A percentile compares a stretch with the other conserved stretches of the same genome.
Conservation (phyloP, 2,113 vertebrate species). For the Thalassarche chlororhynchos region DNA sequence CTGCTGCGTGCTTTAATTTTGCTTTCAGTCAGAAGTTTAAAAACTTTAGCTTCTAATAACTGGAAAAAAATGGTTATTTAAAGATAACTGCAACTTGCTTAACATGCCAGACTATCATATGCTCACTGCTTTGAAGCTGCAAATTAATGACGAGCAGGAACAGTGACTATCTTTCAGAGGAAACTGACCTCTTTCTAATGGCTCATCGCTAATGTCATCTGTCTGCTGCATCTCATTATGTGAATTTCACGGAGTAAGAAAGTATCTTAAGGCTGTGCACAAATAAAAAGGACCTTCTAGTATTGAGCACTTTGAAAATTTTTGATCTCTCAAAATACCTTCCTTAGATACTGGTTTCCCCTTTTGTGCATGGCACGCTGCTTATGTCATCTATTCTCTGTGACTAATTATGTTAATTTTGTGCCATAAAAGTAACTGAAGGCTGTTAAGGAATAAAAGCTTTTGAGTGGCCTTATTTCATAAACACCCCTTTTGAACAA, state of each 20-base stretch:
- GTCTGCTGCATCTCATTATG: slow-evolving; percentile 98
- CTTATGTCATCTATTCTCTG: slow-evolving; percentile 87
- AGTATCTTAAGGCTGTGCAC: slow-evolving; percentile 98
- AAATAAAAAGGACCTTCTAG: slow-evolving; percentile 98
- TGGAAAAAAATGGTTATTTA: slow-evolving; percentile 88
- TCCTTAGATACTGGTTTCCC: slow-evolving; percentile 85
- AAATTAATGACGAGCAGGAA: slow-evolving; percentile 96
- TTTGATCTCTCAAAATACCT: slow-evolving; percentile 96
- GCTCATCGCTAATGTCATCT: slow-evolving; percentile 95
- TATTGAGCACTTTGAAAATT: slow-evolving; percentile 94
- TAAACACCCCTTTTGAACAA: slow-evolving; percentile 87
- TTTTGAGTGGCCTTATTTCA: slow-evolving; percentile 83
- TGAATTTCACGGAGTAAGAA: slow-evolving; percentile 90
- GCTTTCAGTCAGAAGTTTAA: slow-evolving; percentile 84
- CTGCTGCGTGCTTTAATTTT: slow-evolving; percentile 80
- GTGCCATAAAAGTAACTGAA: slow-evolving; percentile 88
- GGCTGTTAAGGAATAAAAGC: slow-evolving; percentile 87
- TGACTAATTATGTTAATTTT: slow-evolving; percentile 94
- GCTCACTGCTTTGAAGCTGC: slow-evolving; percentile 92
- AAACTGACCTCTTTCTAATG: slow-evolving; percentile 99
- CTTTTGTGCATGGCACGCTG: slow-evolving; percentile 81
- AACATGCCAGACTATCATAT: slow-evolving; percentile 93
- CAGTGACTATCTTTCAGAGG: slow-evolving; percentile 91
- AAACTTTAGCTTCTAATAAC: slow-evolving; percentile 89
- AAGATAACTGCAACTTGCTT: slow-evolving; percentile 95